These are phyloP conservation scores for Rhabdomys dilectus DNA, from an alignment of 2,113 vertebrate genomes.

Conservation along the genomic window DNA sequence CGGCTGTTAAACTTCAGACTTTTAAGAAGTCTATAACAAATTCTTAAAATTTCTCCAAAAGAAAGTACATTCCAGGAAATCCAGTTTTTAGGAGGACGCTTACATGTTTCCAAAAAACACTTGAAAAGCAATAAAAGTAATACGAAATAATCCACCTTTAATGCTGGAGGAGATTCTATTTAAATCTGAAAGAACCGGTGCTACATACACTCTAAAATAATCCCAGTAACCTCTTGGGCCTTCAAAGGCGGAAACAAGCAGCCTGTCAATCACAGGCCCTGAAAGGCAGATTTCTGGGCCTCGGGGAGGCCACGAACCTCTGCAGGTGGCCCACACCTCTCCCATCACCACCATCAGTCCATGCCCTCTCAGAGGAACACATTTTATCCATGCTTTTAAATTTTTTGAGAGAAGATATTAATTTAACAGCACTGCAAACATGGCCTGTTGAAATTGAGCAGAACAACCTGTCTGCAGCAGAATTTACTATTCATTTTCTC, in stretches of 20 bases:
- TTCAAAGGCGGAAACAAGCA: constrained; percentile 35
- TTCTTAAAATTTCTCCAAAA: constrained; percentile 48
- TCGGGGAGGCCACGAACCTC: not conserved
- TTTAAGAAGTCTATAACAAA: constrained; percentile 52
- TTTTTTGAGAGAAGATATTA: not conserved
- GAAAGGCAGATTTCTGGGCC: constrained; percentile 17
- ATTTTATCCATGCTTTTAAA: not conserved
- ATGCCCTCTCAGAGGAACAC: not conserved
- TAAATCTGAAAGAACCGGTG: constrained; percentile 59
- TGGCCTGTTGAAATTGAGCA: not conserved
- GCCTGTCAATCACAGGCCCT: constrained; percentile 62
- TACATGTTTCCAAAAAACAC: constrained; percentile 65
- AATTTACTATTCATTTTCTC: not conserved
- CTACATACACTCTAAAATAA: constrained; percentile 31
- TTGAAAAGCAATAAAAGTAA: constrained; percentile 67
- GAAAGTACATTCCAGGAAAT: constrained; percentile 58
- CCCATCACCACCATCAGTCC: not conserved
- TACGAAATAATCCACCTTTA: constrained; percentile 60
- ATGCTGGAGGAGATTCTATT: constrained; percentile 52
- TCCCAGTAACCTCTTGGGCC: not conserved
- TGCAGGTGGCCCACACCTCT: constrained; percentile 24
- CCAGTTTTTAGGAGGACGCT: constrained; percentile 33
- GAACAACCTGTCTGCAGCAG: not conserved
- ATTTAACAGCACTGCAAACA: not conserved
- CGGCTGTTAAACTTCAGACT: constrained; percentile 35